Conservation (phyloP, 2,797 vertebrate species). For the Scolopax rusticola region DNA sequence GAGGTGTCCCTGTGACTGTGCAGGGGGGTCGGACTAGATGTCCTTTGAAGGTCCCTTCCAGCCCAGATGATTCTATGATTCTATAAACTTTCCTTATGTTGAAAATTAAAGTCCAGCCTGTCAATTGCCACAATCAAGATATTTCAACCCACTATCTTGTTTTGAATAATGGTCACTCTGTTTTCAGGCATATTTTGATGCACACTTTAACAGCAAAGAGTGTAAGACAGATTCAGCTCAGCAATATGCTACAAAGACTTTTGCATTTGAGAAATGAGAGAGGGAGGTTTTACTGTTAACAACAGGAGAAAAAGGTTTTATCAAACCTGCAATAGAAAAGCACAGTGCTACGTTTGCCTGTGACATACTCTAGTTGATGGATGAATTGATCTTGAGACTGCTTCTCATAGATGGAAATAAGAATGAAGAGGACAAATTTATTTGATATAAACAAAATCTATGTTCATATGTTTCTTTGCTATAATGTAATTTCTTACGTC, state of each 20-base stretch:
- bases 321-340: not conserved
- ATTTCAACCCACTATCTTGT: not conserved
- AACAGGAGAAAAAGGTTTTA: not conserved
- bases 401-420: not conserved
- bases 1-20: too few relatives aligned
- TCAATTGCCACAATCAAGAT: not conserved
- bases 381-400: not conserved
- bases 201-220: not conserved
- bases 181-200: not conserved
- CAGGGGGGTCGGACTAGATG: too few relatives aligned
- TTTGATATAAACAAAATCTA: not conserved
- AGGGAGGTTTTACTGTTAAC: not conserved
- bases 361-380: not conserved
- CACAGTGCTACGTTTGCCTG: not conserved
- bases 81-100: not conserved
- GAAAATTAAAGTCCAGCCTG: not conserved
- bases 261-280: not conserved
- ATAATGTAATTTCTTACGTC: not conserved
- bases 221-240: not conserved
- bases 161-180: not conserved
- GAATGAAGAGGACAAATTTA: not conserved
- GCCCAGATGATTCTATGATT: too few relatives aligned
- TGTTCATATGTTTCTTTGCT: not conserved
- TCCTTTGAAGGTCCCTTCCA: too few relatives aligned
- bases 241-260: not conserved